Base-by-base conservation (phyloP, 2,797 vertebrate species). In the Lycodopsis pacificus region DNA sequence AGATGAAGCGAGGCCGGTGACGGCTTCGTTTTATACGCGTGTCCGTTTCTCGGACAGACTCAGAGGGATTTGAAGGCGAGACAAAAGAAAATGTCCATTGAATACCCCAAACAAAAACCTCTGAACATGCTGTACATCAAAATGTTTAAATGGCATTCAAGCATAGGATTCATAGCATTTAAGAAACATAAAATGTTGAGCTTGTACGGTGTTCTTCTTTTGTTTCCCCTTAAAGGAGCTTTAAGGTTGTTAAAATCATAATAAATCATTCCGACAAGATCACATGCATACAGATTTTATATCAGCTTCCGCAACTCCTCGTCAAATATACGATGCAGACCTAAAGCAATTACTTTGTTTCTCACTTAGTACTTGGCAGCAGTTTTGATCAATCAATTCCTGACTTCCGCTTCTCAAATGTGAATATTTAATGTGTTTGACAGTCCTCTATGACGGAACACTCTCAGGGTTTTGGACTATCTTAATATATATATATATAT, bases 51-150 rank as follows among this genome's bases (percentile, higher is more conserved):
- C 38, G 30, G 19, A 42, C 36, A 66, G 20, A 53, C n/a, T 51
- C 11, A 44, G 32, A 8, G 12, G n/a, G 5, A 48, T 76, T 80
- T 75, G 20, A 20, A 74, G 10, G 32, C 11, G n/a, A 22, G n/a
- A 22, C 36, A 44, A 57, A 72, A 13, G 2, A 0, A 70, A 61
- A 61, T 32, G 7, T 74, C 46, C 13, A 40, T 15, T n/a, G 2
- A 32, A 63, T 27, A 44, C 40, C 20, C 34, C 40, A 30, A 63
- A 65, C 3, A 27, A 51, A 44, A 49, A n/a, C 13, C 40, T 10
- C 19, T 49, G 3, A 49, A 53, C 4, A 8, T 9, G 5, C n/a
- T 27, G 15, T 19, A 36, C 10, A 5, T 5, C 2, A 59, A 58
- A 9, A 42, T n/a, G 7, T 58, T 40, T 46, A 7, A n/a, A 46